Evolutionary conservation across 2,113 vertebrate genomes (phyloP), one percentile per base, ranked within the genome.

Genomic region (Pipa parva): DNA sequence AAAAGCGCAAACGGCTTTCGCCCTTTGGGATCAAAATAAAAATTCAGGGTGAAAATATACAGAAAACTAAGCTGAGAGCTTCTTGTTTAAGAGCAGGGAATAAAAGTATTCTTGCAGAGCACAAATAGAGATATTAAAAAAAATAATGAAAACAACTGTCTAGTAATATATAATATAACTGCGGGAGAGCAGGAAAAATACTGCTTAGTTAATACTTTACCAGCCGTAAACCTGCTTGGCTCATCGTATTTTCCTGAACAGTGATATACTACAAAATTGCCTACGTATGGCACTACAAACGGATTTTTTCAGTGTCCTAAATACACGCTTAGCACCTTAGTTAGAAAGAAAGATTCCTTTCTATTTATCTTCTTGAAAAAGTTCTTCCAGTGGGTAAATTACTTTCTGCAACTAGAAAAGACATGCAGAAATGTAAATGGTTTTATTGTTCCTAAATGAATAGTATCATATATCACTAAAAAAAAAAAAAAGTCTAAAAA

Each of bases 191-290:
- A 11, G 15, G 54, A 22, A 48, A 10, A 50, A 67, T 26, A 21
- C 42, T 7, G 20, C 22, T 58, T 54, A 5, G 36, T 46, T 66
- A 57, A 66, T 66, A 54, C 46, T 29, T 46, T 21, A 10, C 27
- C 26, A 55, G 17, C 52, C 7, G 17, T 13, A 66, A 66, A 66
- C 13, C 58, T 49, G 27, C 64, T 37, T 22, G 55, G 37, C 4
- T 67, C 64, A 59, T 59, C 64, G 36, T 25, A 59, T 58, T 31
- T 46, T 57, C 25, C 24, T 18, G 46, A 42, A 67, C 36, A 29
- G 59, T 58, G 48, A 59, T 29, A 59, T 50, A 59, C 55, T 2
- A 24, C 29, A 59, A 58, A 67, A 58, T 10, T 58, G 64, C 64
- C 58, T 21, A 29, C 39, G 21, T 49, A 18, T n/a, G 12, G 39